Evolutionary conservation across 2,113 vertebrate genomes (phyloP).

Genomic region (Ceyx melanurus): DNA sequence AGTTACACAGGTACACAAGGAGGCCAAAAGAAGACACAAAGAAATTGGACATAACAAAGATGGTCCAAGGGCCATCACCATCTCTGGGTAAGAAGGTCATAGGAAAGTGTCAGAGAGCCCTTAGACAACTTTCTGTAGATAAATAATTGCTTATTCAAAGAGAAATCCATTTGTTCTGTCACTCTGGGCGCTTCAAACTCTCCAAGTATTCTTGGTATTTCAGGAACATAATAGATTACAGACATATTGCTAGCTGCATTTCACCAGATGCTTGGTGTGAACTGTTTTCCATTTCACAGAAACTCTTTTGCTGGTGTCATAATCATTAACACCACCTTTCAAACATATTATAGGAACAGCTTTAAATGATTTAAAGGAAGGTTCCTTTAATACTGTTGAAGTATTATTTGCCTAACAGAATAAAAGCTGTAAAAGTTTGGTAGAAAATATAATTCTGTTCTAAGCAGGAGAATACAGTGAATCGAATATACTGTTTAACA

Average conservation of each 20-base stretch:
- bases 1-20: not conserved
- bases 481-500: not conserved
- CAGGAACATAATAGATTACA: not conserved
- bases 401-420: not conserved
- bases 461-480: not conserved
- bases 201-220: not conserved
- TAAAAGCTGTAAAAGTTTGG: not conserved
- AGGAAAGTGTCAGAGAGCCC: not conserved
- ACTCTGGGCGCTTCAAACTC: not conserved
- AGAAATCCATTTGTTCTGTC: not conserved
- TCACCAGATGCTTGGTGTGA: not conserved
- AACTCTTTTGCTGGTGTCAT: not conserved
- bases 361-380: not conserved
- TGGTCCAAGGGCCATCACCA: not conserved
- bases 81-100: not conserved
- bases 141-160: not conserved
- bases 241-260: not conserved
- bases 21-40: not conserved
- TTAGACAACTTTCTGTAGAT: not conserved
- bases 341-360: not conserved
- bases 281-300: not conserved
- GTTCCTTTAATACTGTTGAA: not conserved
- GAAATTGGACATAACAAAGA: not conserved
- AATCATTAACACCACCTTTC: not conserved
- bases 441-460: not conserved